Evolutionary conservation across 2,113 vertebrate genomes (phyloP), one percentile per base, ranked within the genome.

Genomic region (Cinclus cinclus): DNA sequence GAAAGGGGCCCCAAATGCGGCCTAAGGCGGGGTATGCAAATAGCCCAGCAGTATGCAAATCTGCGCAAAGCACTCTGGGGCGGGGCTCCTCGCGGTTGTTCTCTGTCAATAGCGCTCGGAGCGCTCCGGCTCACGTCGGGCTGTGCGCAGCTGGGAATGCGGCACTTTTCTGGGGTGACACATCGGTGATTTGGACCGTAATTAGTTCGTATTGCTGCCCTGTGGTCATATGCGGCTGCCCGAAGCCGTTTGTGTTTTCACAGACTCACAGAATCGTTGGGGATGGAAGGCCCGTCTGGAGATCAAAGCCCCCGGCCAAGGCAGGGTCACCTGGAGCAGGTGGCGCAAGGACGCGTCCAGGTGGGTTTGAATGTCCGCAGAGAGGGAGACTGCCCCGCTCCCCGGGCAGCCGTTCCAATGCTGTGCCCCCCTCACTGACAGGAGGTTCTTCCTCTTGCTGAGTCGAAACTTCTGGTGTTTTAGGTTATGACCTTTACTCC

Each of bases 111-210:
- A 3, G 5, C 25, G 15, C 4, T 3, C 10, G 15, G 12, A 4
- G 18, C 27, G 3, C 0, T 2, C 8, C 0, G 27, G 0, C 59
- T 0, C 3, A 0, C 3, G 2, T 18, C 21, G 0, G 6, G 11
- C 5, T 10, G 2, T 19, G 17, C 41, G 42, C 30, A 7, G 35
- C 6, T 9, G 15, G 12, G 1, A 8, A 0, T 11, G 68, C 4
- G 15, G 0, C 46, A 0, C 15, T 13, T 33, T 12, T 13, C 8
- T 33, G 31, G 9, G 33, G 7, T 15, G 27, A 4, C 3, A 8
- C 23, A 3, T 37, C 27, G 15, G 9, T 37, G 35, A 2, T 28
- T 37, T 42, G 20, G 7, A 9, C 27, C 20, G 14, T 12, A 5
- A 37, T 35, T 15, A 28, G 42, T 33, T 28, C 11, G 11, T 24